A percentile compares a stretch with the other conserved stretches of the same genome.
These are phyloP conservation scores for Molossus molossus DNA, from an alignment of 2,797 vertebrate species.

Conservation along the genomic window DNA sequence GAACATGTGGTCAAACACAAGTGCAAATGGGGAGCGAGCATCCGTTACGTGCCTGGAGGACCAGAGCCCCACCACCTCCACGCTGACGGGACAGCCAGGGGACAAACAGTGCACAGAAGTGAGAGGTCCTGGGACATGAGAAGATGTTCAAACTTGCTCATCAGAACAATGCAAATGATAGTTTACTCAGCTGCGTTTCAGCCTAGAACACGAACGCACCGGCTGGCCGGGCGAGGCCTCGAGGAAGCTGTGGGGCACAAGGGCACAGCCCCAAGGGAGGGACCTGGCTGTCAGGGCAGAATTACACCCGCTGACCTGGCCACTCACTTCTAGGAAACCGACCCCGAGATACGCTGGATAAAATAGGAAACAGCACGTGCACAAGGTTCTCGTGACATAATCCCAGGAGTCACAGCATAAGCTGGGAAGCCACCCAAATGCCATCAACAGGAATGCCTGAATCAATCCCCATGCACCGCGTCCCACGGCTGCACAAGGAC, in stretches of 20 bases:
- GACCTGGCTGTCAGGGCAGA: background rate
- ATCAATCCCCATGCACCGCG: fast-evolving
- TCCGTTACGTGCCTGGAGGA: background rate
- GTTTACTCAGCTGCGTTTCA: background rate
- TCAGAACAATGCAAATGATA: background rate
- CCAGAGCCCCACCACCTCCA: too few species aligned
- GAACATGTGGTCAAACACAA: background rate
- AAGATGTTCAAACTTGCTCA: background rate
- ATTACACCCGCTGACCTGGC: fast-evolving
- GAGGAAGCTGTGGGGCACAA: fast-evolving
- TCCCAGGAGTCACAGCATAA: background rate
- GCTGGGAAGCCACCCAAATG: background rate
- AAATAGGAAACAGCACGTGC: fast-evolving
- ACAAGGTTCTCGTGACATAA: background rate
- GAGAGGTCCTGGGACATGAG: background rate
- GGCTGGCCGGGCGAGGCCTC: fast-evolving
- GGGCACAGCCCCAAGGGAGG: background rate
- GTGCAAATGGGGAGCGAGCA: fast-evolving
- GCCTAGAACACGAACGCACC: fast-evolving
- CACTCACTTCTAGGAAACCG: background rate
- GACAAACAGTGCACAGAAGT: background rate
- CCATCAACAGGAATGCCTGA: background rate
- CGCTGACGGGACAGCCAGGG: background rate
- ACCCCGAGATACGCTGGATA: background rate
- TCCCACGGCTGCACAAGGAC: fast-evolving